Conservation (phyloP, 2,113 vertebrate genomes). For the Zosterops lateralis region DNA sequence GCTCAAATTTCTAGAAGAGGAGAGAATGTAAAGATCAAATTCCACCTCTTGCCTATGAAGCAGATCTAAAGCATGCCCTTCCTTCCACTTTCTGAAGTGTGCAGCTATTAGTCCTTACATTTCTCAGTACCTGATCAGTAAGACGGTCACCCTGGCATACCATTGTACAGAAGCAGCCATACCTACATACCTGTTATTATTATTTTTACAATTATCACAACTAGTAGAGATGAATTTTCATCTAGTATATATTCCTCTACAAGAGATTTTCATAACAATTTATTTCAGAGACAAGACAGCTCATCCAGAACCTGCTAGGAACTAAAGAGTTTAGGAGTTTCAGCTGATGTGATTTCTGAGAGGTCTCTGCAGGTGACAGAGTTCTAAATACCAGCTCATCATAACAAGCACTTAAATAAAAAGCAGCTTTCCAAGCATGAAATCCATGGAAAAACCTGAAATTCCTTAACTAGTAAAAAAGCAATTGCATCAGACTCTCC, state of each 20-base stretch:
- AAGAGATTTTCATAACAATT: not conserved
- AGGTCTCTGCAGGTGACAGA: not conserved
- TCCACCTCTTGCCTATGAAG: not conserved
- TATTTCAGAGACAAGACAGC: not conserved
- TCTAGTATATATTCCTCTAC: not conserved
- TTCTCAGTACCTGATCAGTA: not conserved
- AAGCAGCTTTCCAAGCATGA: not conserved
- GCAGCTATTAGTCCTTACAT: not conserved
- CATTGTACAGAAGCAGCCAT: not conserved
- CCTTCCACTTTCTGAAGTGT: not conserved
- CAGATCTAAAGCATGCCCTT: not conserved
- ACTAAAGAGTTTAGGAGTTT: not conserved
- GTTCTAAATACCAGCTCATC: not conserved
- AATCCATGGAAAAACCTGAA: not conserved
- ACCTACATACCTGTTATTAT: not conserved
- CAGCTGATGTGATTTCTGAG: not conserved
- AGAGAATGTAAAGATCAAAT: not conserved
- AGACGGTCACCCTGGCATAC: not conserved
- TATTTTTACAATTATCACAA: not conserved
- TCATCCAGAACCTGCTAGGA: not conserved
- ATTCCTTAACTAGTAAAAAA: not conserved
- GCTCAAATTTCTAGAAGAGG: not conserved
- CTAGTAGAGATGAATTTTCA: not conserved
- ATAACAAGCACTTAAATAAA: not conserved
- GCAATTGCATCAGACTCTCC: not conserved